Percentiles rank a stretch among this genome's conserved stretches.
These are phyloP conservation scores for Microctenopoma steveboyesi DNA, from an alignment of 2,797 vertebrate genomes.

Conservation along the genomic window DNA sequence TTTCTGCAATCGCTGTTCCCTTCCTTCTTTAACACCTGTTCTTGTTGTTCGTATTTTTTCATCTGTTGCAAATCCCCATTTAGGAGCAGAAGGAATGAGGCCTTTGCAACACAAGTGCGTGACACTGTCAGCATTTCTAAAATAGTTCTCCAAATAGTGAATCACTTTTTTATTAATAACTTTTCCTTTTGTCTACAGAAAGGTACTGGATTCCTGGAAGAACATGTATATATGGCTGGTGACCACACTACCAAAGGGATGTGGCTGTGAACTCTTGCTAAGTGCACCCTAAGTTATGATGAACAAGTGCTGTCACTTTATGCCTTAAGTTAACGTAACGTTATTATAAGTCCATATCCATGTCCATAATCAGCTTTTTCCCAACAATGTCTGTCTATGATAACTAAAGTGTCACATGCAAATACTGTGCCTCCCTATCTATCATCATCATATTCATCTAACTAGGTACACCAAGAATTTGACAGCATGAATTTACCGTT, in stretches of 20 bases:
- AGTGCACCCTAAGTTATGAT: slow-evolving; percentile 61
- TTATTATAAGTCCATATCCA: slow-evolving; percentile 60
- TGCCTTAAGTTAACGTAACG: slow-evolving; percentile 48
- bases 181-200: slow-evolving; percentile 56
- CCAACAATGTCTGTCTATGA: slow-evolving; percentile 36
- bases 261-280: slow-evolving; percentile 52
- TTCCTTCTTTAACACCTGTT: slow-evolving; percentile 50
- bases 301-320: slow-evolving; percentile 60
- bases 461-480: slow-evolving; percentile 35
- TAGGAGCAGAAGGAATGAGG: slow-evolving; percentile 72
- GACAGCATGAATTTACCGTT: slow-evolving; percentile 53
- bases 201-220: slow-evolving; percentile 68
- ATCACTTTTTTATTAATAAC: background rate
- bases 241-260: slow-evolving; percentile 49
- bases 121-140: slow-evolving; percentile 43
- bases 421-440: slow-evolving; percentile 21
- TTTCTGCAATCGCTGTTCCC: slow-evolving; percentile 6
- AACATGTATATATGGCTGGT: slow-evolving; percentile 76
- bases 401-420: slow-evolving; percentile 40
- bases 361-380: slow-evolving; percentile 57
- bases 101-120: slow-evolving; percentile 70
- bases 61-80: slow-evolving; percentile 70
- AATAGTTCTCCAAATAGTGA: slow-evolving; percentile 18
- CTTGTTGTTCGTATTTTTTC: slow-evolving; percentile 45
- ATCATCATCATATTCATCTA: slow-evolving; percentile 40